phyloP scores from a whole-genome alignment of 2,113 vertebrate species.

The Vombatus ursinus region DNA sequence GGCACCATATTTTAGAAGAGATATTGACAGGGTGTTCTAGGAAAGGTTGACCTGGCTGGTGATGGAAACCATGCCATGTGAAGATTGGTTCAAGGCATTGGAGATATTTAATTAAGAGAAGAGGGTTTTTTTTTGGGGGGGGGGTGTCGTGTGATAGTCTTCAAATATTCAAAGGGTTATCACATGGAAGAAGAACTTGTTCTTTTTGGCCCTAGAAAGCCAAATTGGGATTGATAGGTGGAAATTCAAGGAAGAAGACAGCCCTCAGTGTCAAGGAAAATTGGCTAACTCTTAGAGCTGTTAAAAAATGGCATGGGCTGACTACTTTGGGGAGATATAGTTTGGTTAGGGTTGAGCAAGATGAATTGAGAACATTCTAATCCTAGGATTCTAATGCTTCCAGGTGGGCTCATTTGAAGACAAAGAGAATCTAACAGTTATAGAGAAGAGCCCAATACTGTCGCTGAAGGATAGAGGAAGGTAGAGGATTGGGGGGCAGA shows the following conservation, averaged over 20 bases:
- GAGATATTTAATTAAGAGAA: background rate
- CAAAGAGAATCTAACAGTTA: background rate
- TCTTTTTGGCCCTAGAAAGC: background rate
- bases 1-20: background rate
- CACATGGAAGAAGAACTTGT: background rate
- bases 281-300: background rate
- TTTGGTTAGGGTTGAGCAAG: background rate
- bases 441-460: background rate
- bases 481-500: background rate
- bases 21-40: background rate
- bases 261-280: background rate
- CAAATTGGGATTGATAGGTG: background rate
- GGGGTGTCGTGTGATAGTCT: background rate
- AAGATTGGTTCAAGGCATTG: background rate
- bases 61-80: background rate
- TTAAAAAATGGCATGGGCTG: background rate
- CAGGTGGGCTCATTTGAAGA: background rate
- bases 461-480: background rate
- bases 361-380: background rate
- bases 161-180: background rate
- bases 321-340: background rate
- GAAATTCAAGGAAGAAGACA: background rate
- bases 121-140: background rate
- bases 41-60: background rate
- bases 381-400: background rate